Evolutionary conservation across 2,113 vertebrate genomes (phyloP).

Genomic region (Phycodurus eques): DNA sequence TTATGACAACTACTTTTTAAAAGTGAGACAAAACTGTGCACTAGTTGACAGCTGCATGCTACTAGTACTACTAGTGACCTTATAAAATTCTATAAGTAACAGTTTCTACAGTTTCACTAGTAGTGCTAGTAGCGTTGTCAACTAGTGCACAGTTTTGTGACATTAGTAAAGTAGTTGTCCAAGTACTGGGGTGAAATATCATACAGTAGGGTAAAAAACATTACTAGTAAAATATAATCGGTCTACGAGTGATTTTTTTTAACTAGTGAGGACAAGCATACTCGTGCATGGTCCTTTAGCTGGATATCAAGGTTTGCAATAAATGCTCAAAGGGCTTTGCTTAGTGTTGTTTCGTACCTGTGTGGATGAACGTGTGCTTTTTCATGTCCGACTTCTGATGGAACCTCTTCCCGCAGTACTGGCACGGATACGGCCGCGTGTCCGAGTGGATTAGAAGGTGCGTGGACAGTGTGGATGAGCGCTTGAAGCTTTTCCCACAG

Average conservation of each 20-base stretch:
- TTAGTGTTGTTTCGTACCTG: constrained; percentile 73
- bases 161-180: background rate
- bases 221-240: too few species aligned
- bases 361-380: constrained; percentile 98
- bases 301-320: background rate
- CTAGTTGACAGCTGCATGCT: too few species aligned
- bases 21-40: too few species aligned
- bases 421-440: constrained; percentile 94
- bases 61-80: too few species aligned
- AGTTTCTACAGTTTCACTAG: too few species aligned
- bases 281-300: background rate
- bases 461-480: constrained; percentile 94
- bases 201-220: too few species aligned
- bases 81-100: too few species aligned
- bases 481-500: constrained; percentile 96
- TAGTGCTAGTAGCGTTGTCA: too few species aligned
- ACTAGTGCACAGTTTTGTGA: background rate
- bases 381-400: constrained; percentile 99
- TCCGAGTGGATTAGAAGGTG: constrained; percentile 97
- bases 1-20: too few species aligned
- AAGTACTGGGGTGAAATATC: too few species aligned
- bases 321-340: background rate
- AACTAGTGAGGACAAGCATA: background rate
- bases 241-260: too few species aligned
- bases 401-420: constrained; percentile 97